Evolutionary conservation across 2,888 invertebrate genomes (phyloP).

Genomic region (Stenolophus ochropezus): DNA sequence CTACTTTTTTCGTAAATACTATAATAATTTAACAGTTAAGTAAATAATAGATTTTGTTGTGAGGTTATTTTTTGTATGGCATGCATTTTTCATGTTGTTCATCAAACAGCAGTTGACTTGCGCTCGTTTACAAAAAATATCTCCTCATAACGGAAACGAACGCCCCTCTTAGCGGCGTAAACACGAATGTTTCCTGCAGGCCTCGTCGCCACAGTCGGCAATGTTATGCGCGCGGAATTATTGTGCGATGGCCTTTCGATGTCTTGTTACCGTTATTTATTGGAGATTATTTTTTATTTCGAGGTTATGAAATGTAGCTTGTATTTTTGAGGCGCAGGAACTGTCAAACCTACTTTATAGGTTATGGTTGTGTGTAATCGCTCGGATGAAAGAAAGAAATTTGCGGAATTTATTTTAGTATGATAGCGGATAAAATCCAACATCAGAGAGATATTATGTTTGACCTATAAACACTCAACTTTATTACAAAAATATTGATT

Average conservation of each 20-base stretch:
- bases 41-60: not conserved
- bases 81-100: constrained; percentile 51
- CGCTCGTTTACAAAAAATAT: constrained; percentile 40
- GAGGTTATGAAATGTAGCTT: constrained; percentile 23
- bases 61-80: not conserved
- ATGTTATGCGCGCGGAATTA: constrained; percentile 32
- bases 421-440: not conserved
- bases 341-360: constrained; percentile 20
- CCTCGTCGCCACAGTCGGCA: not conserved
- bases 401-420: not conserved
- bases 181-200: constrained; percentile 25
- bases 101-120: constrained; percentile 31
- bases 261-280: constrained; percentile 41
- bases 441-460: not conserved
- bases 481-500: not conserved
- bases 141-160: constrained; percentile 18
- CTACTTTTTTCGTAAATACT: not conserved
- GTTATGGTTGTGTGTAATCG: constrained; percentile 37
- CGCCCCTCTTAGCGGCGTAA: constrained; percentile 16
- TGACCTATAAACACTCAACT: not conserved
- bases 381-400: constrained; percentile 16
- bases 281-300: constrained; percentile 37
- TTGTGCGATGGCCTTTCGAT: constrained; percentile 20
- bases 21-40: not conserved
- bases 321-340: constrained; percentile 4